A percentile compares a stretch with the other conserved stretches of the same genome.
Evolutionary conservation across 2,113 vertebrate genomes (phyloP).

Genomic region (Anoplopoma fimbria): DNA sequence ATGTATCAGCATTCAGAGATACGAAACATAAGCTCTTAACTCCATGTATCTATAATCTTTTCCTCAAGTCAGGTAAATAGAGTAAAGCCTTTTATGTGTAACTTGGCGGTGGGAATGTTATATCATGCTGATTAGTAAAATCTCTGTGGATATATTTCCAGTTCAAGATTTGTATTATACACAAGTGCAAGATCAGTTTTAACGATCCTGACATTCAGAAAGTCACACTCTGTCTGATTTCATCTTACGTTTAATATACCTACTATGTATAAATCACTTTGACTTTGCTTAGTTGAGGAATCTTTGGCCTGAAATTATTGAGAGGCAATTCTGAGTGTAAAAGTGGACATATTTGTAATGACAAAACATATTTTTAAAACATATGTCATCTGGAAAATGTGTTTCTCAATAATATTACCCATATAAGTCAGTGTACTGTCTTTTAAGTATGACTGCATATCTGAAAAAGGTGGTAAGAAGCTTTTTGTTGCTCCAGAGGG

Average conservation of each 20-base stretch:
- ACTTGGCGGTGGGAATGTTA: constrained; percentile 2
- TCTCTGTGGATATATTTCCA: constrained; percentile 24
- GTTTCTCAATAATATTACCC: background rate
- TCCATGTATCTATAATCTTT: constrained; percentile 15
- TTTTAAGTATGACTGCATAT: background rate
- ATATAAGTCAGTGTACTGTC: background rate
- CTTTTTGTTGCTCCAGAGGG: background rate
- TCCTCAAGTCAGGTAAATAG: constrained; percentile 48
- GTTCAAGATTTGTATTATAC: constrained; percentile 9
- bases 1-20: constrained; percentile 31
- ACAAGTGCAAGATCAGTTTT: background rate
- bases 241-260: background rate
- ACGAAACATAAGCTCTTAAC: background rate
- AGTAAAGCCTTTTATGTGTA: constrained; percentile 34
- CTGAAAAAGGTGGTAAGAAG: background rate
- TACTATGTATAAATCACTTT: background rate
- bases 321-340: background rate
- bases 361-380: background rate
- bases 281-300: background rate
- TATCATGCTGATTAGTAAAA: constrained; percentile 33
- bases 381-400: background rate
- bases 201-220: constrained; percentile 24
- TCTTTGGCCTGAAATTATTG: background rate
- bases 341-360: background rate
- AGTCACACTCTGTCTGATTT: background rate